Evolutionary conservation across 2,888 invertebrate genomes (phyloP).

Genomic region (Pterobdella sp.): DNA sequence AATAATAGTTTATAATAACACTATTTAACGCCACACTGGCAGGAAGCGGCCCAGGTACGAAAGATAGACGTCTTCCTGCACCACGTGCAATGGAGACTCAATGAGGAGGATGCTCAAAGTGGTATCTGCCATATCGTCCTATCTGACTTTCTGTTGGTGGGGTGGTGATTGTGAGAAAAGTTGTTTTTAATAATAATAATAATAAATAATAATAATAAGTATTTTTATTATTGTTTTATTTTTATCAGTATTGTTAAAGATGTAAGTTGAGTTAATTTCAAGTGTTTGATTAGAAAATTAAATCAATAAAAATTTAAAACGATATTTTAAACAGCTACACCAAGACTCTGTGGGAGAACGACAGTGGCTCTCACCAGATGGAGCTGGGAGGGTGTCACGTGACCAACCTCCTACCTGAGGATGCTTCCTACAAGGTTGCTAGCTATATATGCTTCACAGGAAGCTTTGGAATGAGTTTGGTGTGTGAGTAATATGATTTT

Average conservation of each 20-base stretch:
- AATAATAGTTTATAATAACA: no score
- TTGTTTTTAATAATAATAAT: no score
- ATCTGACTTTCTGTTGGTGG: conserved; percentile 75
- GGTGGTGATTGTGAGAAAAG: not conserved
- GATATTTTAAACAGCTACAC: conserved; percentile 75
- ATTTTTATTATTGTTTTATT: no score
- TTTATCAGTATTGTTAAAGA: no score
- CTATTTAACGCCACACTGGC: no score
- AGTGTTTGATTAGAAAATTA: not conserved
- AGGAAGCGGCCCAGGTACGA: conserved; percentile 57
- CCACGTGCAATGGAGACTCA: conserved; percentile 92
- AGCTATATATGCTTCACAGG: not conserved
- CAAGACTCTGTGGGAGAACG: conserved; percentile 88
- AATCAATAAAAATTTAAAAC: no score
- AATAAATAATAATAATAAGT: no score
- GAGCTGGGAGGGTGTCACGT: conserved; percentile 91
- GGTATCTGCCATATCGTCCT: conserved; percentile 91
- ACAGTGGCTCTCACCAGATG: conserved; percentile 90
- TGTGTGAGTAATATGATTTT: no score
- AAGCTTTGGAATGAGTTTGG: no score
- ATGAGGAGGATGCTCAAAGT: conserved; percentile 92
- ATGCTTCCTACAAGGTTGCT: conserved; percentile 69
- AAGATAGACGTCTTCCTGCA: conserved; percentile 94
- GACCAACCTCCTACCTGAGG: conserved; percentile 82
- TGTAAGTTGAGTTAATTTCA: no score